phyloP scores from a whole-genome alignment of 2,797 vertebrate species.

The Picus viridis region DNA sequence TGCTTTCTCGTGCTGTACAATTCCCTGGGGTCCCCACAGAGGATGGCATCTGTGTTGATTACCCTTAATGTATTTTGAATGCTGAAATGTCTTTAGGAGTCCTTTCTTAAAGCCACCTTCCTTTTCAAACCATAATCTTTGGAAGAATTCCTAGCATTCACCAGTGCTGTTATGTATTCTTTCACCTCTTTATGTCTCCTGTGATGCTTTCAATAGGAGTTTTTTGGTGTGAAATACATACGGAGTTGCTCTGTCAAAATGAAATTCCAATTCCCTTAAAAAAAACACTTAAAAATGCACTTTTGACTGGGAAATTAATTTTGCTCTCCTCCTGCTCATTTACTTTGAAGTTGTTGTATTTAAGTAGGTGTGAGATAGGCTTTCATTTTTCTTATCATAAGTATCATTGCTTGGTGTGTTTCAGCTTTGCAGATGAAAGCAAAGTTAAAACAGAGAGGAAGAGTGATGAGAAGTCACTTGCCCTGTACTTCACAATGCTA shows the following conservation, averaged over 20 bases:
- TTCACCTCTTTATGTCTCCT: neutral
- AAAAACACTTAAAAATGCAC: neutral
- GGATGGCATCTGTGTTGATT: neutral
- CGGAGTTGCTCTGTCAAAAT: neutral
- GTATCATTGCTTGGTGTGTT: neutral
- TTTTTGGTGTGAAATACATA: neutral
- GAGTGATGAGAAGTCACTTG: neutral
- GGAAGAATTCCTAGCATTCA: neutral
- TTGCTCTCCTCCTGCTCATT: neutral
- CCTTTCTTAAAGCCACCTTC: slow-evolving; percentile 12
- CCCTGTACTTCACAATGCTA: neutral
- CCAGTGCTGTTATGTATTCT: neutral
- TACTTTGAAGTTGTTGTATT: neutral
- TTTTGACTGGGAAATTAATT: neutral
- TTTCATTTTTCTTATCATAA: neutral
- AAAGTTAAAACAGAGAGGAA: neutral
- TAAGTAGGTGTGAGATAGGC: neutral
- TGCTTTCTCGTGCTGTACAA: rapidly evolving
- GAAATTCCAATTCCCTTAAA: neutral
- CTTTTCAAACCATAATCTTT: neutral
- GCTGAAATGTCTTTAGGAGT: neutral
- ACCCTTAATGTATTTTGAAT: slow-evolving; percentile 4
- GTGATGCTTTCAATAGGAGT: neutral
- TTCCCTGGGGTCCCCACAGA: neutral
- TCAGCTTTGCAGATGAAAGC: neutral